phyloP scores from a whole-genome alignment of 2,797 vertebrate species.

The Holocentrus rufus region DNA sequence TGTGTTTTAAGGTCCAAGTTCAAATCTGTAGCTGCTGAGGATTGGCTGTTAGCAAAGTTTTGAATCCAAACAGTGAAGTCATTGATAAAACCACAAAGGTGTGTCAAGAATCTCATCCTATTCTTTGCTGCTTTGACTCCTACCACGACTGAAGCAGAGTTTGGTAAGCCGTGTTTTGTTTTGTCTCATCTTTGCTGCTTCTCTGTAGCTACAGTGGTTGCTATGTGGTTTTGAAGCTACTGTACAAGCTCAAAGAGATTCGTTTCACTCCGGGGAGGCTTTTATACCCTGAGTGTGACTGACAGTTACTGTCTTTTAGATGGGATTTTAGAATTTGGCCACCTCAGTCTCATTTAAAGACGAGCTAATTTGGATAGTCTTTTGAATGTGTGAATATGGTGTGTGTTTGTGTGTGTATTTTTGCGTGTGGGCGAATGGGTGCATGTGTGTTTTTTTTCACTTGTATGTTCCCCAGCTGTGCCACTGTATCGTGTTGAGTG shows the following conservation, averaged over 20 bases:
- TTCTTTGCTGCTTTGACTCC: slow-evolving; percentile 2
- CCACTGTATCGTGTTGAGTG: slow-evolving; percentile 18
- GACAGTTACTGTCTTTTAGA: slow-evolving; percentile 56
- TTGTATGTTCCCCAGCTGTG: slow-evolving; percentile 25
- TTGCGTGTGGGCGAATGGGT: slow-evolving; percentile 6
- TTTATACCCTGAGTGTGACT: slow-evolving; percentile 41
- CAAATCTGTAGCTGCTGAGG: slow-evolving; percentile 18
- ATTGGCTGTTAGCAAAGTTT: slow-evolving; percentile 49
- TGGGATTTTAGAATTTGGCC: slow-evolving; percentile 50
- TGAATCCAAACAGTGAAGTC: slow-evolving; percentile 50
- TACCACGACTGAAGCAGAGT: slow-evolving; percentile 6
- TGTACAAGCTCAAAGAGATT: slow-evolving; percentile 56
- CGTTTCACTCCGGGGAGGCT: slow-evolving; percentile 53
- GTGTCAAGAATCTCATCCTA: not conserved
- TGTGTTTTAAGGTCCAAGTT: slow-evolving; percentile 46
- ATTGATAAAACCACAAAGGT: slow-evolving; percentile 15
- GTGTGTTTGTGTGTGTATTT: slow-evolving; percentile 2
- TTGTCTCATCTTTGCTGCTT: slow-evolving; percentile 23
- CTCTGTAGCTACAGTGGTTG: slow-evolving; percentile 10
- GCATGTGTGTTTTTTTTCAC: slow-evolving; percentile 11
- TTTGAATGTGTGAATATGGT: slow-evolving; percentile 25
- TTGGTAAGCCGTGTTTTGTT: slow-evolving; percentile 51
- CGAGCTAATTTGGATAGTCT: slow-evolving; percentile 46
- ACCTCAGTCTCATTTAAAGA: slow-evolving; percentile 37
- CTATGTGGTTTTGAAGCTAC: slow-evolving; percentile 42